These are phyloP conservation scores for Steatocranus sp. DNA, from an alignment of 2,797 vertebrate genomes.

Conservation along the genomic window DNA sequence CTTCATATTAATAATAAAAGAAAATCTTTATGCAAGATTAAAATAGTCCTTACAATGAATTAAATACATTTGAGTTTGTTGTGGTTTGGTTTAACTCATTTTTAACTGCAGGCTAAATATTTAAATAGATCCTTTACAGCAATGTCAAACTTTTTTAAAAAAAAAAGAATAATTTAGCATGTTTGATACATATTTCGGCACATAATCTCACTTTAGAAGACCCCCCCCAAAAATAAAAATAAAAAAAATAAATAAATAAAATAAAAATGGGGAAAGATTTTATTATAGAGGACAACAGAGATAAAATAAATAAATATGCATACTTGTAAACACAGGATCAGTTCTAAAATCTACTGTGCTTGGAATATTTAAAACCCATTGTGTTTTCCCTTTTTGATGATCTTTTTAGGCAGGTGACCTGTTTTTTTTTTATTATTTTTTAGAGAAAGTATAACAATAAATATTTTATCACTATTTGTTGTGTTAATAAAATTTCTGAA, in stretches of 20 bases:
- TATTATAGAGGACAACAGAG: not conserved
- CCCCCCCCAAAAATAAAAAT: accelerated
- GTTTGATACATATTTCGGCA: accelerated
- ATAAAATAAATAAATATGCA: not conserved
- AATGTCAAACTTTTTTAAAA: not conserved
- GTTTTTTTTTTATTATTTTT: accelerated
- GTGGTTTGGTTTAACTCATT: not conserved
- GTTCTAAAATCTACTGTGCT: not conserved
- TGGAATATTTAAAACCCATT: not conserved
- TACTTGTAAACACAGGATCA: not conserved
- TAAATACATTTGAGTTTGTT: not conserved
- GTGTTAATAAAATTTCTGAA: not conserved
- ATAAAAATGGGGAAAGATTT: not conserved
- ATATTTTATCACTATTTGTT: not conserved
- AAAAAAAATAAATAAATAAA: too few relatives aligned
- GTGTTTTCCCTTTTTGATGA: not conserved
- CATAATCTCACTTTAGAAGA: not conserved
- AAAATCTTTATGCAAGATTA: not conserved
- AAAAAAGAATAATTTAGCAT: not conserved
- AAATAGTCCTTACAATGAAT: not conserved
- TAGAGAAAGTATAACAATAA: not conserved
- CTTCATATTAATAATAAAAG: not conserved
- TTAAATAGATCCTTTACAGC: not conserved
- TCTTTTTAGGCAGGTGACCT: not conserved
- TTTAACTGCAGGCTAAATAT: not conserved